phyloP scores from a whole-genome alignment of 2,113 vertebrate species.

The Pagrus major region DNA sequence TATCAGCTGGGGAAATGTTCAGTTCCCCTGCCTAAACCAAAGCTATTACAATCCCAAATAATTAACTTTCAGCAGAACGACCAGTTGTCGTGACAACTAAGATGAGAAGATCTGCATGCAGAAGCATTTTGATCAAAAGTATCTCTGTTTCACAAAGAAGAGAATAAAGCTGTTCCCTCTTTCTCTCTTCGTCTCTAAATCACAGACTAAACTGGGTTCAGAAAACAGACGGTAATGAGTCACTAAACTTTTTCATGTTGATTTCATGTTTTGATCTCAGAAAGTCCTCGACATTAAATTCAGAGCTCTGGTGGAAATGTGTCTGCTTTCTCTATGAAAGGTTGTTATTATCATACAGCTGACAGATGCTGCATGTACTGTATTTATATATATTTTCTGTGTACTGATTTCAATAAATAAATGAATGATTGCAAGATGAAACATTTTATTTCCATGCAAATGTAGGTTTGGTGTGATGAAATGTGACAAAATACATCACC shows the following conservation, averaged over 20 bases:
- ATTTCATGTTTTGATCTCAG: background rate
- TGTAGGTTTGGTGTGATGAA: no score
- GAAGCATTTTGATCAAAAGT: slow-evolving; percentile 49
- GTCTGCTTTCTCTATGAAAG: background rate
- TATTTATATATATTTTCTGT: no score
- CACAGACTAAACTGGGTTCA: background rate
- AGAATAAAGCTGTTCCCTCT: background rate
- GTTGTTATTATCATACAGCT: background rate
- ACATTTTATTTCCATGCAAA: no score
- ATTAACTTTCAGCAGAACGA: slow-evolving; percentile 80
- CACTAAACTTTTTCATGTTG: background rate
- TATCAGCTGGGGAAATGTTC: slow-evolving; percentile 80
- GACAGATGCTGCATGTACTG: background rate
- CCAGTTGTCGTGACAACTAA: slow-evolving; percentile 77
- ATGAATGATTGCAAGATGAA: no score
- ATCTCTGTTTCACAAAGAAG: background rate
- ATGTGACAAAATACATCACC: no score
- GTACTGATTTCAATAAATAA: no score
- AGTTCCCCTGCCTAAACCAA: slow-evolving; percentile 79
- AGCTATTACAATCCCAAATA: slow-evolving; percentile 86
- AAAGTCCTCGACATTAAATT: slow-evolving; percentile 10
- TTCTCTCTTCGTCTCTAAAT: background rate
- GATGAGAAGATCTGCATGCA: slow-evolving; percentile 42
- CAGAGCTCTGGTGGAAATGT: background rate
- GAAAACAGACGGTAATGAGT: background rate